A percentile compares a stretch with the other conserved stretches of the same genome.
phyloP scores from a whole-genome alignment of 2,888 invertebrate species.

The Pachycephus smyrnensis region DNA sequence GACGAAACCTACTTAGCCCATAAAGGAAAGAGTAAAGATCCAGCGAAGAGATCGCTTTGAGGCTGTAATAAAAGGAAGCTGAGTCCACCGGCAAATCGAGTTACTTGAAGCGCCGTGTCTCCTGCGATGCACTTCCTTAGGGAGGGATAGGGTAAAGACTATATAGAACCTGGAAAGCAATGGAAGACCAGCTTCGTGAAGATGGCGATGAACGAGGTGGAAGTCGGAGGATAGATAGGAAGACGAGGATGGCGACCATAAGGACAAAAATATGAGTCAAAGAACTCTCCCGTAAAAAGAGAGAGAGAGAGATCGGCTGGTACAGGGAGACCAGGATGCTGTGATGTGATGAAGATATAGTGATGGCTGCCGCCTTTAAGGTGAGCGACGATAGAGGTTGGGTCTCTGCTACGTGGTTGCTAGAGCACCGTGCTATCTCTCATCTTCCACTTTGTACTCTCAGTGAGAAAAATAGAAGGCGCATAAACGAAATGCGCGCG shows the following conservation, averaged over 20 bases:
- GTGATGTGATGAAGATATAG: constrained; percentile 45
- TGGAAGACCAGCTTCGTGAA: not conserved
- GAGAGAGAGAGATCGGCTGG: not conserved
- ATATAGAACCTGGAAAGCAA: not conserved
- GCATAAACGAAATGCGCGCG: constrained; percentile 1
- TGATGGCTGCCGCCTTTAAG: constrained; percentile 24
- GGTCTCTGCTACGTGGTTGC: not conserved
- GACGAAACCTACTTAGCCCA: not conserved
- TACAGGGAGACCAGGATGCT: not conserved
- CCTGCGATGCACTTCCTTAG: constrained; percentile 8
- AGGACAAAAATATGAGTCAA: constrained; percentile 35
- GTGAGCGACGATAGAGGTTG: not conserved
- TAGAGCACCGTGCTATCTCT: constrained; percentile 30
- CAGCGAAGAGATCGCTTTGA: constrained; percentile 53
- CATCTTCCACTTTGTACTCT: constrained; percentile 44
- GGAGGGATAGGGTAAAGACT: constrained; percentile 1
- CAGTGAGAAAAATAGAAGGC: constrained; percentile 31
- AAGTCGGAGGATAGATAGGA: constrained; percentile 14
- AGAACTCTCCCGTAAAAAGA: constrained; percentile 12
- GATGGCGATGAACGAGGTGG: constrained; percentile 10
- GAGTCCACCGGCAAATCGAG: constrained; percentile 53
- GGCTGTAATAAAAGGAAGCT: constrained; percentile 52
- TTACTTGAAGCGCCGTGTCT: constrained; percentile 32
- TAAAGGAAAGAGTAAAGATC: constrained; percentile 12
- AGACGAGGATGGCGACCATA: constrained; percentile 9